Percentiles rank a stretch among this genome's conserved stretches.
Evolutionary conservation across 2,888 invertebrate genomes (phyloP).

Genomic region (Euplagia quadripunctaria): DNA sequence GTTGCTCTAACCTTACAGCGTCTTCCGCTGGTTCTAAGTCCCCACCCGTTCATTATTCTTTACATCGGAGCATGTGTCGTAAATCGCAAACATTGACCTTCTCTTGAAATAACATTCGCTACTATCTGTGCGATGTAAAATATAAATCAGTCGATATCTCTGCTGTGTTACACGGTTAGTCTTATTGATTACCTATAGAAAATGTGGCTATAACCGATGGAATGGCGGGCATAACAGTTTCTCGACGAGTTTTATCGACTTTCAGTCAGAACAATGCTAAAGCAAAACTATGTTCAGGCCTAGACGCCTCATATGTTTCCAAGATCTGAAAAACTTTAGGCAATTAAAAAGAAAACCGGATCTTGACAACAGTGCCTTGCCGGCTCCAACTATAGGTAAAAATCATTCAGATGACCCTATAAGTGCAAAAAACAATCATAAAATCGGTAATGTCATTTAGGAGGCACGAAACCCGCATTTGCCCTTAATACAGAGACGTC

Average conservation of each 20-base stretch:
- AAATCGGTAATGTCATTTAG: too few species aligned
- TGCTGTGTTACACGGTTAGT: neutral
- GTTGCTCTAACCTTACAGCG: neutral
- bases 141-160: neutral
- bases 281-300: neutral
- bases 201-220: neutral
- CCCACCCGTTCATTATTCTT: slow-evolving; percentile 29
- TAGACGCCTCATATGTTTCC: neutral
- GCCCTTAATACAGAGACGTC: too few species aligned
- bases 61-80: slow-evolving; percentile 50
- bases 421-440: too few species aligned
- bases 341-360: too few species aligned
- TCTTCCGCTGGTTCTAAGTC: slow-evolving; percentile 23
- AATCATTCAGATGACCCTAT: too few species aligned
- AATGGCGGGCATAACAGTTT: neutral
- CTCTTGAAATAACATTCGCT: slow-evolving; percentile 68
- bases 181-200: neutral
- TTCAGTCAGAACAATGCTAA: neutral
- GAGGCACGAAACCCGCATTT: too few species aligned
- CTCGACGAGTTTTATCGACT: neutral
- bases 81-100: slow-evolving; percentile 81
- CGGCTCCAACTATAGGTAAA: too few species aligned
- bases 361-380: too few species aligned
- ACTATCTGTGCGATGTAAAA: neutral
- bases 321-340: too few species aligned